Evolutionary conservation across 1,140 invertebrate species (phyloP), one percentile per base, ranked within the genome.

Genomic region (Drosophila chauvacae): DNA sequence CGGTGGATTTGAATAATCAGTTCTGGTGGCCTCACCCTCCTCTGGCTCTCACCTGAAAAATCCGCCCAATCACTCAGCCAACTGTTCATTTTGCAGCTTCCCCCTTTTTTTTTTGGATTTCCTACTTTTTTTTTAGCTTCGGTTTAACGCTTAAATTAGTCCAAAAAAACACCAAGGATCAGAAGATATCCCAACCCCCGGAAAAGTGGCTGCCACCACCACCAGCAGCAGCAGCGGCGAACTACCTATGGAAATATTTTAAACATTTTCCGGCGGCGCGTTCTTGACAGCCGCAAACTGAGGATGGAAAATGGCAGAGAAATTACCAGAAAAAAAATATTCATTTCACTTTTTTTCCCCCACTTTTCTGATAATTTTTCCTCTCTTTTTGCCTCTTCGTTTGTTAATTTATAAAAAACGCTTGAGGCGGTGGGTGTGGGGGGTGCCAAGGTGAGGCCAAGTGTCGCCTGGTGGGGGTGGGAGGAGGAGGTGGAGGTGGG

Each of bases 361-460:
- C 41, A n/a, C 55, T 78, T 90, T 84, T 68, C 66, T 85, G 81
- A 88, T 88, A 79, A 88, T 84, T 88, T 88, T 78, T 75, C 50
- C 70, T 65, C 72, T 79, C 63, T 59, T 72, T 72, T 41, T 57
- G 77, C 65, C 50, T 75, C 66, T 85, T 80, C 76, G 80, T 84
- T 81, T 81, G 85, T 84, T 90, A 90, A 90, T 90, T 90, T 90
- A 88, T 81, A 85, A 90, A 90, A 90, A 90, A 84, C 85, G 85
- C 85, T 81, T 90, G 58, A 79, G 81, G 85, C 85, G 30, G 26
- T 35, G 28, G 28, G 20, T 50, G 61, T 20, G 28, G 47, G 42
- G 71, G 51, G 66, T 56, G 61, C 56, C 56, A 77, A 87, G 84
- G 84, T 87, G 84, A 87, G 80, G 58, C 84, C 72, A 87, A 87